phyloP scores from a whole-genome alignment of 2,797 vertebrate species.

The Glyptemys insculpta region DNA sequence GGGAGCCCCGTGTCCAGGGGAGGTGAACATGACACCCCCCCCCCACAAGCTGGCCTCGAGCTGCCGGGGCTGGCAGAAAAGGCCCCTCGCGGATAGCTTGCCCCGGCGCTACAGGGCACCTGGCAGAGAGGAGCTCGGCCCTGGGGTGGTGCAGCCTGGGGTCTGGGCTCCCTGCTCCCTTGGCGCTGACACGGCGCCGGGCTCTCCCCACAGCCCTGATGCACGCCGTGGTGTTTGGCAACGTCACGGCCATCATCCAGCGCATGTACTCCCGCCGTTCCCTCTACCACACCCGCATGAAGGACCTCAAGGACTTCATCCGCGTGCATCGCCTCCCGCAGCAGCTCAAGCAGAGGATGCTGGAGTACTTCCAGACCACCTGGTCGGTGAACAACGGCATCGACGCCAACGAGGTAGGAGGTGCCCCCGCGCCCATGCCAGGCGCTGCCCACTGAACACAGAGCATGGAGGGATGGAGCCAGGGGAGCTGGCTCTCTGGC shows the following conservation, averaged over 20 bases:
- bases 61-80: not conserved
- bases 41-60: not conserved
- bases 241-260: conserved; percentile 98
- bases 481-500: not conserved
- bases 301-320: conserved; percentile 97
- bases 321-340: conserved; percentile 93
- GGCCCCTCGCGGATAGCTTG: fast-evolving
- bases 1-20: not conserved
- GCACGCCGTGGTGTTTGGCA: conserved; percentile 97
- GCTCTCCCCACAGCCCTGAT: conserved; percentile 87
- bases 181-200: not conserved
- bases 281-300: conserved; percentile 96
- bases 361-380: conserved; percentile 97
- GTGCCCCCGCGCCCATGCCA: fast-evolving
- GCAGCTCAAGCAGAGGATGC: conserved; percentile 95
- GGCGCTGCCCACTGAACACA: no score
- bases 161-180: fast-evolving
- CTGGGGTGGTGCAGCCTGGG: fast-evolving
- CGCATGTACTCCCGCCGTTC: conserved; percentile 97
- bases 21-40: fast-evolving
- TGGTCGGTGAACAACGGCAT: conserved; percentile 98
- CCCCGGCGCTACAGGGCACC: not conserved
- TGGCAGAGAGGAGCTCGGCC: no score
- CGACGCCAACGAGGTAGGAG: conserved; percentile 91
- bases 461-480: fast-evolving